phyloP scores from a whole-genome alignment of 92 coral and sea anemone genomes.

The Heliopora coerulea region DNA sequence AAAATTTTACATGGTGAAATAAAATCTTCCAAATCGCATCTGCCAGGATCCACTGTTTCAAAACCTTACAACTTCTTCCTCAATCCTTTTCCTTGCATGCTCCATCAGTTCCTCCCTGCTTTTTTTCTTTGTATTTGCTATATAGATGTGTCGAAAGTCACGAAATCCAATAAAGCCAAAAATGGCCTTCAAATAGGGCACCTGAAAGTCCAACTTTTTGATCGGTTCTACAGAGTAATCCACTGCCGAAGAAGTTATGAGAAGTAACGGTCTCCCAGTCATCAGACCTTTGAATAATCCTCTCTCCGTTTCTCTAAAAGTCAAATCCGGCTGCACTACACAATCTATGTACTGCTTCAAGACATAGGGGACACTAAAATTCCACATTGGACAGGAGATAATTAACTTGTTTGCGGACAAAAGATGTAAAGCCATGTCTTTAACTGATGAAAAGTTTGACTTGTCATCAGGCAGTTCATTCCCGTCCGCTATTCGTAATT shows the following conservation, averaged over 20 bases:
- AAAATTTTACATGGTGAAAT: no score
- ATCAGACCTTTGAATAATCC: slow-evolving; percentile 91
- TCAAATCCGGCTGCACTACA: slow-evolving; percentile 93
- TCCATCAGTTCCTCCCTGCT: slow-evolving; percentile 54
- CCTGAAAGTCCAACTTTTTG: slow-evolving; percentile 86
- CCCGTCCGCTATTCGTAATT: slow-evolving; percentile 88
- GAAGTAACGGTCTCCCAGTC: slow-evolving; percentile 68
- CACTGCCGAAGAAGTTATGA: slow-evolving; percentile 91
- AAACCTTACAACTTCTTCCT: slow-evolving; percentile 60
- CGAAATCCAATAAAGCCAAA: slow-evolving; percentile 94
- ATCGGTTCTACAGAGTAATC: slow-evolving; percentile 76
- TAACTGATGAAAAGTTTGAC: slow-evolving; percentile 66
- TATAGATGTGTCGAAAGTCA: slow-evolving; percentile 86
- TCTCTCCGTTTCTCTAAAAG: slow-evolving; percentile 71
- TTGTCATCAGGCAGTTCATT: slow-evolving; percentile 63
- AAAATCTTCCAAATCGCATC: no score
- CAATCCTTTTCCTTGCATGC: slow-evolving; percentile 47
- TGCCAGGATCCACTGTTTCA: slow-evolving; percentile 33
- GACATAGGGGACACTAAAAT: slow-evolving; percentile 93
- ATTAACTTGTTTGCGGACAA: slow-evolving; percentile 86
- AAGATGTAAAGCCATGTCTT: slow-evolving; percentile 77
- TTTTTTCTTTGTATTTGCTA: slow-evolving; percentile 78
- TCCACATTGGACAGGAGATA: slow-evolving; percentile 99
- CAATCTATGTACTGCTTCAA: slow-evolving; percentile 96
- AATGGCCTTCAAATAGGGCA: slow-evolving; percentile 89